These are phyloP conservation scores for Glaucidium brasilianum DNA, from an alignment of 2,113 vertebrate genomes.

Conservation along the genomic window DNA sequence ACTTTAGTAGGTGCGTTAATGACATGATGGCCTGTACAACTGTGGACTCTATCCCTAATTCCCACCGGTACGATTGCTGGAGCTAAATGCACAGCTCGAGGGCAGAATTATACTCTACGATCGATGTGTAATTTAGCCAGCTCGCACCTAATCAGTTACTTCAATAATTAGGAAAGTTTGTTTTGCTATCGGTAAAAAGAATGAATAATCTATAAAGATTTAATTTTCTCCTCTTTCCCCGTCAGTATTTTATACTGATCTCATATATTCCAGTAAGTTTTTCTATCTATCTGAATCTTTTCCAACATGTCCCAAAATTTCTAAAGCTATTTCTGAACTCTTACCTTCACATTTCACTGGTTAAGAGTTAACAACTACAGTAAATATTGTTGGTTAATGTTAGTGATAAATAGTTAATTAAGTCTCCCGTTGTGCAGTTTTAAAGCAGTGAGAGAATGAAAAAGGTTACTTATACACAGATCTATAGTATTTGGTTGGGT, in stretches of 20 bases:
- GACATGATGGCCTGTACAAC: rapidly evolving
- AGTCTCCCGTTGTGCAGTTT: neutral
- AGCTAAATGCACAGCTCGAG: neutral
- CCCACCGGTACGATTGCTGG: rapidly evolving
- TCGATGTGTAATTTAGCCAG: neutral
- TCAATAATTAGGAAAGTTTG: neutral
- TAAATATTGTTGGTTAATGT: neutral
- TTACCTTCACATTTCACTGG: neutral
- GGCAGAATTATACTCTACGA: neutral
- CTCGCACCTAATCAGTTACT: neutral
- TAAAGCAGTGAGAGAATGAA: neutral
- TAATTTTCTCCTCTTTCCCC: neutral
- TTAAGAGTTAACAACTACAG: neutral
- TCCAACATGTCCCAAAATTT: neutral
- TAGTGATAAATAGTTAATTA: slow-evolving; percentile 43
- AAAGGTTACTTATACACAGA: neutral
- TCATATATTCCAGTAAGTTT: neutral
- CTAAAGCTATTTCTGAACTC: neutral
- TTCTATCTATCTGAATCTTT: neutral
- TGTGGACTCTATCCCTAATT: neutral
- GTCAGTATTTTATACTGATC: neutral
- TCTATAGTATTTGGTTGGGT: neutral
- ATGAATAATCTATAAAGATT: neutral
- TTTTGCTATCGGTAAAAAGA: neutral
- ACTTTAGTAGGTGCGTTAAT: neutral